phyloP scores from a whole-genome alignment of 2,113 vertebrate species.

The Cyprinus carpio region DNA sequence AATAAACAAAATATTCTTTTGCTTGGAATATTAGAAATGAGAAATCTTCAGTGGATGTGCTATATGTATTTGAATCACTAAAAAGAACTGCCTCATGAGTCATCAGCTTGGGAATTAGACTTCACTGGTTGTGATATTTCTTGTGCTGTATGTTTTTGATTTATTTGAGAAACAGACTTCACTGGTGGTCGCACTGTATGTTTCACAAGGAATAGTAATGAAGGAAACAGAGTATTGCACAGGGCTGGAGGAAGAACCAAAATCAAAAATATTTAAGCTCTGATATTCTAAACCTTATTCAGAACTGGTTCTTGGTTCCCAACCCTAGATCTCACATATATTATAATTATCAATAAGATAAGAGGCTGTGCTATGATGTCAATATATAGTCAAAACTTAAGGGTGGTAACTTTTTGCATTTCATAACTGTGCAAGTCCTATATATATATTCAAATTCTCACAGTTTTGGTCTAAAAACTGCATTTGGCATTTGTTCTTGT shows the following conservation, averaged over 20 bases:
- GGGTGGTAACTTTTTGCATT: not conserved
- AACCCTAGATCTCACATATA: not conserved
- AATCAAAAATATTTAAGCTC: not conserved
- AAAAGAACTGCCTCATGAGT: not conserved
- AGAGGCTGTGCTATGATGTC: not conserved
- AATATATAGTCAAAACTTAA: not conserved
- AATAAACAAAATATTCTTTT: no score
- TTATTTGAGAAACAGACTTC: not conserved
- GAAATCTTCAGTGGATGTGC: not conserved
- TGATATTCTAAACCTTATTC: not conserved
- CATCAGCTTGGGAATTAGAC: not conserved
- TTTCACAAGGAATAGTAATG: not conserved
- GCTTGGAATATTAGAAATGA: not conserved
- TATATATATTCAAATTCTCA: no score
- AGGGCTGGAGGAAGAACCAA: not conserved
- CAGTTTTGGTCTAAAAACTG: not conserved
- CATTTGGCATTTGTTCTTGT: slow-evolving; percentile 4
- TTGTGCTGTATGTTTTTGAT: not conserved
- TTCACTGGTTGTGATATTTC: not conserved
- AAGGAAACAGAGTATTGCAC: not conserved
- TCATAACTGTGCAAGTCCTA: not conserved
- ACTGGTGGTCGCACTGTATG: not conserved
- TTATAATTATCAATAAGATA: not conserved
- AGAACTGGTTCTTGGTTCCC: not conserved
- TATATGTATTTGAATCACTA: not conserved